Percentiles rank a stretch among this genome's conserved stretches.
phyloP scores from a whole-genome alignment of 2,888 invertebrate species.

The Rhyacophila evoluta region DNA sequence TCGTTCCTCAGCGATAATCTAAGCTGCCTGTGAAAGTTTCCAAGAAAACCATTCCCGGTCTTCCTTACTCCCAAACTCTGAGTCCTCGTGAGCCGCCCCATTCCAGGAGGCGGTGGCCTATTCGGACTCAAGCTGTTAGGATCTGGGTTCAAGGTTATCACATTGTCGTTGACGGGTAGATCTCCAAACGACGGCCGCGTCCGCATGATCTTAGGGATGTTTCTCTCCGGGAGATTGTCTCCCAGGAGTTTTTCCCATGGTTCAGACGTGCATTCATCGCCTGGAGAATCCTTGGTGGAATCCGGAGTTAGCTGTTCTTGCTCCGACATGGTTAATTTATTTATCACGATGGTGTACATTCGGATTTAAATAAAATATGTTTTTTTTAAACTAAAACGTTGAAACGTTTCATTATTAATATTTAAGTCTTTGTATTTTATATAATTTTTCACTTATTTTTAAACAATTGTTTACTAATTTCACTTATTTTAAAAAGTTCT shows the following conservation, averaged over 20 bases:
- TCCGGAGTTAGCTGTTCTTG: slow-evolving; percentile 63
- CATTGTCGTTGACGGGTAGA: slow-evolving; percentile 60
- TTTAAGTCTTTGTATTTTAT: not conserved
- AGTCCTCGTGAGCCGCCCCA: slow-evolving; percentile 62
- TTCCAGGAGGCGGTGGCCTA: slow-evolving; percentile 52
- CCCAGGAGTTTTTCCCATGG: slow-evolving; percentile 67
- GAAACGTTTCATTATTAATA: not conserved
- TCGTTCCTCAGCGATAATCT: slow-evolving; percentile 68
- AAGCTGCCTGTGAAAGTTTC: slow-evolving; percentile 69
- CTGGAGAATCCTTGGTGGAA: slow-evolving; percentile 49
- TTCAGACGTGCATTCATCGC: slow-evolving; percentile 51
- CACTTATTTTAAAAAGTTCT: not conserved
- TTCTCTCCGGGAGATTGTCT: slow-evolving; percentile 61
- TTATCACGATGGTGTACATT: no score
- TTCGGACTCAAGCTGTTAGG: slow-evolving; percentile 53
- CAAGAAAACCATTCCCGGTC: slow-evolving; percentile 67
- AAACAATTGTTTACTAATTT: not conserved
- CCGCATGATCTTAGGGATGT: slow-evolving; percentile 67
- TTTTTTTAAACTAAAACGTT: no score
- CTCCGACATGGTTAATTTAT: slow-evolving; percentile 64
- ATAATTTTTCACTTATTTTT: not conserved
- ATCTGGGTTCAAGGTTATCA: slow-evolving; percentile 59
- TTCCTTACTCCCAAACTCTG: slow-evolving; percentile 68
- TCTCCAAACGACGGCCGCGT: slow-evolving; percentile 66
- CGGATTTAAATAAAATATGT: no score